Evolutionary conservation across 2,888 invertebrate genomes (phyloP).

Genomic region (Pedicia rivosa): DNA sequence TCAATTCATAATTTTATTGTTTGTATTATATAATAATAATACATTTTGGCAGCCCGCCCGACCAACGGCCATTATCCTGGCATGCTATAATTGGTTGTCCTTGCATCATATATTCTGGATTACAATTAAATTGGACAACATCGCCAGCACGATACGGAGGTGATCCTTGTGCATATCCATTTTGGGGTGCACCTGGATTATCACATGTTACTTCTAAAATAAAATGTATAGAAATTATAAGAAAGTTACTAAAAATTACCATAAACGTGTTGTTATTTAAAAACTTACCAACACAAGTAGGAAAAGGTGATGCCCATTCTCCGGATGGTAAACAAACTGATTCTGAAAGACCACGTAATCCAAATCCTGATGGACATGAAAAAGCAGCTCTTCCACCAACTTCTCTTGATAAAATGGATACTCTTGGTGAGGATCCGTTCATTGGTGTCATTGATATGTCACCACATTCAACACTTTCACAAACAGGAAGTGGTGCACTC

Average conservation of each 20-base stretch:
- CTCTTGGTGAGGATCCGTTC: slow-evolving; percentile 47
- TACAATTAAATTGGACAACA: slow-evolving; percentile 74
- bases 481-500: slow-evolving; percentile 67
- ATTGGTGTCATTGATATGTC: slow-evolving; percentile 41
- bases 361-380: slow-evolving; percentile 62
- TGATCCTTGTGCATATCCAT: slow-evolving; percentile 63
- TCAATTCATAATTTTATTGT: not conserved
- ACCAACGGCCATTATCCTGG: slow-evolving; percentile 76
- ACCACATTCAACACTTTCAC: slow-evolving; percentile 75
- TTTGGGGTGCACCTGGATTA: slow-evolving; percentile 52
- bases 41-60: slow-evolving; percentile 72
- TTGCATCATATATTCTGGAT: slow-evolving; percentile 76
- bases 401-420: slow-evolving; percentile 58
- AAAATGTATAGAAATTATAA: not conserved
- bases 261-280: not conserved
- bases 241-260: slow-evolving; percentile 3
- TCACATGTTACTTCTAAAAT: slow-evolving; percentile 62
- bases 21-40: slow-evolving; percentile 21
- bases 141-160: slow-evolving; percentile 71
- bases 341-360: slow-evolving; percentile 55
- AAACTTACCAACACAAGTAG: slow-evolving; percentile 52
- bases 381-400: slow-evolving; percentile 70
- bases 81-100: slow-evolving; percentile 81
- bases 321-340: slow-evolving; percentile 61
- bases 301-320: slow-evolving; percentile 64